phyloP scores from a whole-genome alignment of 2,888 invertebrate species.

The Seira sanloemensis region DNA sequence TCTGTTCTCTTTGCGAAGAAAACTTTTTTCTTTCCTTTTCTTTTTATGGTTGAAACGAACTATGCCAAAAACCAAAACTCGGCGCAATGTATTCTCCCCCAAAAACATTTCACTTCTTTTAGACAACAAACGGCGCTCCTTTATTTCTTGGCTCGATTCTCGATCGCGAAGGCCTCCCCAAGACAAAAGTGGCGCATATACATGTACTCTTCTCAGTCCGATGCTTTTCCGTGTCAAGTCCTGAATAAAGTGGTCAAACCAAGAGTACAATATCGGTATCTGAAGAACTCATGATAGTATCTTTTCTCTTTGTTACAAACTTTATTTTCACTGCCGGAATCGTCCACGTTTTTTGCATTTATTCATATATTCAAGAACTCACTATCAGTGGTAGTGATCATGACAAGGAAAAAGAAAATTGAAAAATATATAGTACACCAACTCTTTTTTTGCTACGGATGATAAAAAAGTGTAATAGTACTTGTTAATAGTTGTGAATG shows the following conservation, averaged over 20 bases:
- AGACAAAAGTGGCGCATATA: neutral
- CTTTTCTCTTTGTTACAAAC: neutral
- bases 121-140: neutral
- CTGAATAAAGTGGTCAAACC: slow-evolving; percentile 2
- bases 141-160: neutral
- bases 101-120: neutral
- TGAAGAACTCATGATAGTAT: slow-evolving; percentile 1
- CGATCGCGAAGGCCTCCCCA: neutral
- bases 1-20: neutral
- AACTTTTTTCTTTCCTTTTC: slow-evolving; percentile 9
- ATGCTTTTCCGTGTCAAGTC: slow-evolving; percentile 17
- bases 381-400: neutral
- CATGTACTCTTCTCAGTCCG: slow-evolving; percentile 2
- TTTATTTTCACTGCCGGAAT: neutral
- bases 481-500: slow-evolving; percentile 11
- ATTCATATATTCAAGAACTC: neutral
- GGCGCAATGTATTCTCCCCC: neutral
- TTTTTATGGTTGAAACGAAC: slow-evolving; percentile 14
- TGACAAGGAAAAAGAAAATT: slow-evolving; percentile 6
- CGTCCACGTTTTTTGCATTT: neutral
- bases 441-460: neutral
- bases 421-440: neutral
- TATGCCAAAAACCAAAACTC: neutral
- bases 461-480: slow-evolving; percentile 12
- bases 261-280: neutral